A percentile compares a stretch with the other conserved stretches of the same genome.
These are phyloP conservation scores for Drosophila neonasuta DNA, from an alignment of 2,888 invertebrate species.

Conservation along the genomic window DNA sequence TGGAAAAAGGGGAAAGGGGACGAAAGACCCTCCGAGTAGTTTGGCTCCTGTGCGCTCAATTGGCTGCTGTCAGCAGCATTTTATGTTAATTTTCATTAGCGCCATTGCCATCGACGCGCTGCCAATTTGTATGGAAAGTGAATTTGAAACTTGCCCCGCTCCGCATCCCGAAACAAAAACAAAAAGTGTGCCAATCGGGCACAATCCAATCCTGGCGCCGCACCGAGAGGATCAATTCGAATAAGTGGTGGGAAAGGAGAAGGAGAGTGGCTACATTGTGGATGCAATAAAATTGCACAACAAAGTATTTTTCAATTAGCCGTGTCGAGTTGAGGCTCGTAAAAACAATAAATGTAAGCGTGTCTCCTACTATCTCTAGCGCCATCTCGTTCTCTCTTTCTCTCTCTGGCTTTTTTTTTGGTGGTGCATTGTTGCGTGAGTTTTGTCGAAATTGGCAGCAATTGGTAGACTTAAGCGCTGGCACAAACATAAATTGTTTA, in stretches of 20 bases:
- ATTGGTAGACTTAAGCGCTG: constrained; percentile 65
- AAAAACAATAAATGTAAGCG: constrained; percentile 72
- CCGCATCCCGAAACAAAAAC: constrained; percentile 2
- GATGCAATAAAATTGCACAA: constrained; percentile 66
- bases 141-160: constrained; percentile 59
- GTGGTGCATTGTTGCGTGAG: constrained; percentile 52
- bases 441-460: constrained; percentile 62
- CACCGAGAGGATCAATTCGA: constrained; percentile 49
- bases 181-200: constrained; percentile 64
- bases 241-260: background rate
- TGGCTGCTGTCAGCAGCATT: constrained; percentile 78
- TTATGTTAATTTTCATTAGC: constrained; percentile 77
- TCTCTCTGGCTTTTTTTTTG: constrained; percentile 5
- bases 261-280: constrained; percentile 8
- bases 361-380: constrained; percentile 24
- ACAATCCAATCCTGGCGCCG: constrained; percentile 12
- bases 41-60: constrained; percentile 67
- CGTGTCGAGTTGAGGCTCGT: constrained; percentile 59
- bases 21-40: constrained; percentile 23
- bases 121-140: constrained; percentile 77
- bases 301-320: constrained; percentile 77
- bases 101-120: constrained; percentile 70
- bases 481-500: constrained; percentile 70
- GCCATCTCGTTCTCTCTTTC: background rate
- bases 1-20: background rate